A percentile compares a stretch with the other conserved stretches of the same genome.
phyloP scores from a whole-genome alignment of 2,797 vertebrate genomes.

The Dromococcyx pavoninus region DNA sequence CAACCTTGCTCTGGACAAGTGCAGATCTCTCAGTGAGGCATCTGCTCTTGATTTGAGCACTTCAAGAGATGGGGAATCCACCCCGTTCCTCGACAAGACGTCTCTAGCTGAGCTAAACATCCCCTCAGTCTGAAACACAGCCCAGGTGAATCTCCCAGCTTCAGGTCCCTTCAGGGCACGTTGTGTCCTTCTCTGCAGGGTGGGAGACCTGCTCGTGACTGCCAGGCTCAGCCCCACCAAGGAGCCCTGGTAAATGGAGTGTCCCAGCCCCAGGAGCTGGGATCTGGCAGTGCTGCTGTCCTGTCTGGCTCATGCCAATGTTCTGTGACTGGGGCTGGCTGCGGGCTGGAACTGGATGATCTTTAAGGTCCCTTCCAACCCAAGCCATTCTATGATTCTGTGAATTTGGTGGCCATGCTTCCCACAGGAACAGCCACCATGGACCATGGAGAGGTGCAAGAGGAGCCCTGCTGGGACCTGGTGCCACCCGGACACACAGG shows the following conservation, averaged over 20 bases:
- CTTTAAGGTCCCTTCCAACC: too few relatives aligned
- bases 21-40: not conserved
- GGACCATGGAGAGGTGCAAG: too few relatives aligned
- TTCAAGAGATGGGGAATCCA: not conserved
- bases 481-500: too few relatives aligned
- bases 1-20: not conserved
- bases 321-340: not conserved
- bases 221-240: fast-evolving
- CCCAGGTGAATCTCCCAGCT: not conserved
- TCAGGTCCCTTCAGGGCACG: fast-evolving
- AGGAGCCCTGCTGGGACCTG: not conserved
- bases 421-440: fast-evolving
- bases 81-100: fast-evolving
- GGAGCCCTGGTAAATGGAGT: not conserved
- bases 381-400: too few relatives aligned
- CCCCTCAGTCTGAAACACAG: not conserved
- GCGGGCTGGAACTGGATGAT: too few relatives aligned
- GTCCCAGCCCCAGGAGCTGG: not conserved
- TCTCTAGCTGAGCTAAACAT: not conserved
- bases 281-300: fast-evolving
- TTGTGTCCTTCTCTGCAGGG: too few relatives aligned
- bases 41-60: not conserved
- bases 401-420: not conserved
- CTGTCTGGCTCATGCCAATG: fast-evolving
- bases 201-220: fast-evolving